These are phyloP conservation scores for Oncorhynchus masou DNA, from an alignment of 2,113 vertebrate genomes.

Conservation along the genomic window DNA sequence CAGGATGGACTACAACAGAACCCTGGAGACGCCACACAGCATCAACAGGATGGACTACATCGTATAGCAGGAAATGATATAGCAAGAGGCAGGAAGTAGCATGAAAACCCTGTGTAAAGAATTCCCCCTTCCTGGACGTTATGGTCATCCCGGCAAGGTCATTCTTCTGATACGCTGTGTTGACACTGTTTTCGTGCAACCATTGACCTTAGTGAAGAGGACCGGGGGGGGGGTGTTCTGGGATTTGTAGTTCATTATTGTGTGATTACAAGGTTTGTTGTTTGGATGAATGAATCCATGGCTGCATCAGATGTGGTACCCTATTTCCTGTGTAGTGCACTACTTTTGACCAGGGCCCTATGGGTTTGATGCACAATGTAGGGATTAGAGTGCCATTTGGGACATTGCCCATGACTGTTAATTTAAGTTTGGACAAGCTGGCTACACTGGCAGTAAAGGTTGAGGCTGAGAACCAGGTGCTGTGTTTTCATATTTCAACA, in stretches of 20 bases:
- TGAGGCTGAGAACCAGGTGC: conserved; percentile 86
- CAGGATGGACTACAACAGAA: conserved; percentile 96
- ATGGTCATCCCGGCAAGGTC: too few species aligned
- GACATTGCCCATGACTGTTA: conserved; percentile 48
- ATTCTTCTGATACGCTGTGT: too few species aligned
- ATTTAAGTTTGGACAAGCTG: conserved; percentile 99
- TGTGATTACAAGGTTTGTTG: conserved; percentile 86
- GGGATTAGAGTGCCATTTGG: too few species aligned
- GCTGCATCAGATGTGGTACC: too few species aligned
- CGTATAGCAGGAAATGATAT: conserved; percentile 85
- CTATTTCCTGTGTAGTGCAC: too few species aligned
- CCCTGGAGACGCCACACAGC: conserved; percentile 74
- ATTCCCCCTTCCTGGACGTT: too few species aligned
- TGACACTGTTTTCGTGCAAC: conserved; percentile 76
- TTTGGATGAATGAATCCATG: conserved; percentile 60
- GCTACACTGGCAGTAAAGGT: conserved; percentile 98
- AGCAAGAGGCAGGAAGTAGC: too few species aligned
- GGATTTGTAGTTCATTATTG: conserved; percentile 81
- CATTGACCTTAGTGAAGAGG: conserved; percentile 50
- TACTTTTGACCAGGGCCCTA: too few species aligned
- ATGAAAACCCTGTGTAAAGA: too few species aligned
- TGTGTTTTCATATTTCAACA: conserved; percentile 82
- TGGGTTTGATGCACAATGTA: too few species aligned
- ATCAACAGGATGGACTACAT: conserved; percentile 97
- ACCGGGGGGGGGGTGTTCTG: conserved; percentile 52